These are phyloP conservation scores for Crotalus helleri DNA, from an alignment of 2,113 vertebrate species.

Conservation along the genomic window DNA sequence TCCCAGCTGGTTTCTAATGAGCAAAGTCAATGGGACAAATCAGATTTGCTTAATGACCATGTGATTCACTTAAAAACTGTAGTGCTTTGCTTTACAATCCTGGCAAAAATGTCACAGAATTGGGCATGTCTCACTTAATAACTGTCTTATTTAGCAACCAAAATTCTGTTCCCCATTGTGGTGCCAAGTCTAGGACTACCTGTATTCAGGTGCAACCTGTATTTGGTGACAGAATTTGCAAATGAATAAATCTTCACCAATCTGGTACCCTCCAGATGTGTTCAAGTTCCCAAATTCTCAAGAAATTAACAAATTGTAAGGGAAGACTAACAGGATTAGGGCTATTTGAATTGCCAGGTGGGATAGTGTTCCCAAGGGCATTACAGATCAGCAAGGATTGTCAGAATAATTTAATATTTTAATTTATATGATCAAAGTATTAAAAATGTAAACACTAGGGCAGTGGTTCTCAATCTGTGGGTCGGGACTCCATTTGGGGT, in stretches of 20 bases:
- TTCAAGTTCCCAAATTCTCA: neutral
- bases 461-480: too few relatives aligned
- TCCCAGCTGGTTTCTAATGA: neutral
- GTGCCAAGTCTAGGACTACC: neutral
- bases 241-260: neutral
- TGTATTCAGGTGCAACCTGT: neutral
- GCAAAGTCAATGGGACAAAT: neutral
- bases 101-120: neutral
- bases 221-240: neutral
- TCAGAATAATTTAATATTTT: neutral
- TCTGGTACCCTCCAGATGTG: neutral
- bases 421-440: neutral
- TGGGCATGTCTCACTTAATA: neutral
- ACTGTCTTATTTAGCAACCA: neutral
- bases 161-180: neutral
- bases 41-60: neutral
- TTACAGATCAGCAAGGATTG: neutral
- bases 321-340: neutral
- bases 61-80: neutral
- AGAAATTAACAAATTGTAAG: neutral
- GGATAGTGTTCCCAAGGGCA: neutral
- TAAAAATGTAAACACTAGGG: neutral
- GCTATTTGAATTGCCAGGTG: neutral
- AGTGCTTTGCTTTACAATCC: neutral
- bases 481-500: too few relatives aligned